Evolutionary conservation across 2,113 vertebrate species (phyloP).

Genomic region (Corynorhinus townsendii): DNA sequence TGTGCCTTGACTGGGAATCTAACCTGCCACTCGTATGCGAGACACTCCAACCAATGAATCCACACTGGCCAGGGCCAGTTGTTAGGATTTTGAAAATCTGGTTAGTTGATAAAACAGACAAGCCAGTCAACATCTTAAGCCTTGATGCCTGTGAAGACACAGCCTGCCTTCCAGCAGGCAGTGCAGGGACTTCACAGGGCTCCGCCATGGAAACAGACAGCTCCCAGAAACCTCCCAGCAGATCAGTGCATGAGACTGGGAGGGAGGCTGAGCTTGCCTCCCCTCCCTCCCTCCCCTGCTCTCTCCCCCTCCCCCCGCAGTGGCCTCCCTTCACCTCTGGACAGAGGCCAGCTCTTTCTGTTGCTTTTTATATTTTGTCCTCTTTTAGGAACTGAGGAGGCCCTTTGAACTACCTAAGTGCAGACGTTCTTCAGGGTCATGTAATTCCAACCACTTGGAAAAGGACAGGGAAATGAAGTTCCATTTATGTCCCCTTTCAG

Average conservation of each 20-base stretch:
- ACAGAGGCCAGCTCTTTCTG: constrained; percentile 20
- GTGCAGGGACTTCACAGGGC: too few species aligned
- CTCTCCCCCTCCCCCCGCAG: neutral
- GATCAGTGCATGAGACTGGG: neutral
- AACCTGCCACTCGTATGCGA: too few species aligned
- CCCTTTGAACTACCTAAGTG: neutral
- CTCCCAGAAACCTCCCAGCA: too few species aligned
- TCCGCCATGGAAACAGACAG: too few species aligned
- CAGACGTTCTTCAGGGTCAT: neutral
- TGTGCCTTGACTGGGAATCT: too few species aligned
- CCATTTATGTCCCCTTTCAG: neutral
- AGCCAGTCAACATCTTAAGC: neutral
- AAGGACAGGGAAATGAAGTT: neutral
- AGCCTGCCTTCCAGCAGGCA: neutral
- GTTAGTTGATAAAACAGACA: neutral
- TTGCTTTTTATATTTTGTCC: neutral
- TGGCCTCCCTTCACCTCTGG: constrained; percentile 34
- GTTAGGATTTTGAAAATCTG: neutral
- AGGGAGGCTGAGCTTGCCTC: neutral
- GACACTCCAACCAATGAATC: too few species aligned
- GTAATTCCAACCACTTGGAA: neutral
- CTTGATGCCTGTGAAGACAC: neutral
- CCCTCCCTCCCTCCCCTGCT: too few species aligned
- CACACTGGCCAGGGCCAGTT: neutral
- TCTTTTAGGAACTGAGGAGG: constrained; percentile 51